phyloP scores from a whole-genome alignment of 2,113 vertebrate species.

The Protomyctophum bolini region DNA sequence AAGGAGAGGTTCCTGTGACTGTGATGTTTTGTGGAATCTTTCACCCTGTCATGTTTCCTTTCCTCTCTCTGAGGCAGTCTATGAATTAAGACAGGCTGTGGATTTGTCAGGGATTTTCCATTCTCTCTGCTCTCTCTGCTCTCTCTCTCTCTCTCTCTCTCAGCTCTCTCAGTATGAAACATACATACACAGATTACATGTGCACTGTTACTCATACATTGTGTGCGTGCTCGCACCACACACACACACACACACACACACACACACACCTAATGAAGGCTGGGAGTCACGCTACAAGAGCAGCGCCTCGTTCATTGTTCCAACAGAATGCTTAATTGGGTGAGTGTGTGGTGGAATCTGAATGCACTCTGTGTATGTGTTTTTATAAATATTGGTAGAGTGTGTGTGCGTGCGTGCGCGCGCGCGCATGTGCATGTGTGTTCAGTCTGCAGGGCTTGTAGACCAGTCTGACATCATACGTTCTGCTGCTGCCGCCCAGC shows the following conservation, averaged over 20 bases:
- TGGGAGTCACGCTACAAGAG: not conserved
- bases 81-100: constrained; percentile 43
- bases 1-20: not conserved
- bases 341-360: not conserved
- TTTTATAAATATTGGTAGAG: not conserved
- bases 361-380: not conserved
- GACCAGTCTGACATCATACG: constrained; percentile 61
- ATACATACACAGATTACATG: not conserved
- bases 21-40: constrained; percentile 31
- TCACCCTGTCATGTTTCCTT: constrained; percentile 44
- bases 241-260: not conserved
- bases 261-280: not conserved
- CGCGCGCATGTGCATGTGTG: constrained; percentile 8
- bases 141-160: not conserved
- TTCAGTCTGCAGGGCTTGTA: constrained; percentile 31
- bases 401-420: constrained; percentile 8
- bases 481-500: constrained; percentile 39
- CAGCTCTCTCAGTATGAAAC: not conserved
- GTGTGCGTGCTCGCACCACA: not conserved
- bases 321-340: constrained; percentile 39
- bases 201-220: not conserved
- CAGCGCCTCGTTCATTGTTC: constrained; percentile 24
- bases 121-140: not conserved
- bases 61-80: constrained; percentile 19
- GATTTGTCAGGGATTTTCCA: constrained; percentile 49